Conservation (phyloP, 2,888 invertebrate species). For the Eristalis tenax region DNA sequence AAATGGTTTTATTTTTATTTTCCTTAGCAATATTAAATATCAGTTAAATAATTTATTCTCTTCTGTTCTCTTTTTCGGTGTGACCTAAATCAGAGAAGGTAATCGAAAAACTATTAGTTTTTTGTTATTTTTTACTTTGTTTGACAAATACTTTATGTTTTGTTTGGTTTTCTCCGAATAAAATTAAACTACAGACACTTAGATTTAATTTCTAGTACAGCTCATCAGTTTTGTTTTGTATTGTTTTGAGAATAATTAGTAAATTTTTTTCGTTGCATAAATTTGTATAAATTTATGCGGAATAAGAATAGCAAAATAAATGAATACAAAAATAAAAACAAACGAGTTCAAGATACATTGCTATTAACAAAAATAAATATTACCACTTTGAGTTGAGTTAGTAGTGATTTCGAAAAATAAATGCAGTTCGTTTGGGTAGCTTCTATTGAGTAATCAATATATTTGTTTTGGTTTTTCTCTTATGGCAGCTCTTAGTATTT, state of each 20-base stretch:
- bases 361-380: slow-evolving; percentile 21
- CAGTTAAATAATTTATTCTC: slow-evolving; percentile 23
- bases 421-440: slow-evolving; percentile 35
- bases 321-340: not conserved
- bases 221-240: slow-evolving; percentile 33
- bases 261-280: slow-evolving; percentile 10
- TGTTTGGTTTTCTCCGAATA: slow-evolving; percentile 1
- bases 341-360: not conserved
- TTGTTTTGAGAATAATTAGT: slow-evolving; percentile 13
- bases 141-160: not conserved
- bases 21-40: slow-evolving; percentile 55
- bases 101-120: slow-evolving; percentile 3
- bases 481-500: slow-evolving; percentile 32
- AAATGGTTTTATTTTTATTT: slow-evolving; percentile 35
- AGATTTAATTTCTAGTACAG: slow-evolving; percentile 33
- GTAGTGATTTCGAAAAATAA: slow-evolving; percentile 27
- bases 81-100: slow-evolving; percentile 20
- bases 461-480: not conserved
- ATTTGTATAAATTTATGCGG: slow-evolving; percentile 1
- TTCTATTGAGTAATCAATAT: slow-evolving; percentile 8
- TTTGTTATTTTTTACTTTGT: not conserved
- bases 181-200: slow-evolving; percentile 46
- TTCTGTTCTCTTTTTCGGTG: not conserved
- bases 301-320: slow-evolving; percentile 10
- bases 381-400: slow-evolving; percentile 1